Evolutionary conservation across 2,113 vertebrate species (phyloP), one percentile per base, ranked within the genome.

Genomic region (Mirza zaza): DNA sequence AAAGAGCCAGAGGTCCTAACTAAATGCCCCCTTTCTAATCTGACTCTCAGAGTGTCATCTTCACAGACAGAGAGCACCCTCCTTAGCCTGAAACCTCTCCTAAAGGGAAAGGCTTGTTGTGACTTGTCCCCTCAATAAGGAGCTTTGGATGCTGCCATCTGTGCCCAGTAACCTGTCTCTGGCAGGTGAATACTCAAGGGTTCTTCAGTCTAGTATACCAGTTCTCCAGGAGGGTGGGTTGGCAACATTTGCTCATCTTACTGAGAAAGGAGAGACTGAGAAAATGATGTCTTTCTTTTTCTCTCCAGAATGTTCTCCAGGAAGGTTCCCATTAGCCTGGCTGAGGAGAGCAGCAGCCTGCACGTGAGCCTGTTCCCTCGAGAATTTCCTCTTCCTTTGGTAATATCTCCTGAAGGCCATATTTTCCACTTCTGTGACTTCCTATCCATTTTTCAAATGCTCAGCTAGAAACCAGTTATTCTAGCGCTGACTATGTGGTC

Each of bases 331-430:
- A 1, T 48, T 8, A 82, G 32, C 20, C 15, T 68, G 45, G 36
- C 48, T 45, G 36, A 50, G 86, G 91, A 36, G 87, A 79, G 9
- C 12, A 36, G 34, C 57, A 52, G 29, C 39, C 52, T 45, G 45
- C 4, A 8, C 0, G 0, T 9, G 59, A 85, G 20, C 21, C 32
- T 65, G 29, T 48, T 27, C n/a, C 32, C 25, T 39, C 6, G 12
- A 67, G 61, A 52, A n/a, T 70, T 34, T 84, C 29, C 36, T 93
- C 48, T 45, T 94, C 55, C 18, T 77, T 61, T 2, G 2, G 14
- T 34, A 5, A 6, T n/a, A 45, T 18, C 87, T 57, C 75, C 45
- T 32, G 27, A 57, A 23, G 36, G 8, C 15, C 61, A 20, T 4
- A 15, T 61, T 81, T 70, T 85, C 55, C 32, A 39, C 5, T 55